Base-by-base conservation (phyloP, 2,888 invertebrate species). In the Nemotelus pantherinus region DNA sequence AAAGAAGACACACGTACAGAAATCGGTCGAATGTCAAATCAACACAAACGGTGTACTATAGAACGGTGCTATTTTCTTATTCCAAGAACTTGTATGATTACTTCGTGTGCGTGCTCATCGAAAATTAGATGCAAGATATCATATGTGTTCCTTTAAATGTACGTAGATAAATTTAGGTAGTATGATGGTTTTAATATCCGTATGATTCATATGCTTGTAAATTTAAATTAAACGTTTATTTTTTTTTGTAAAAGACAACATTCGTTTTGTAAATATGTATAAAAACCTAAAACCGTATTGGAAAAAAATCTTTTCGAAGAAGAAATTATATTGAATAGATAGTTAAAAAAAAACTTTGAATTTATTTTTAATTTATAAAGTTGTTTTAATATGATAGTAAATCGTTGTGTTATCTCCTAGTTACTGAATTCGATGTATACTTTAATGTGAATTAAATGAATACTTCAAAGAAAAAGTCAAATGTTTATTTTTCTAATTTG, bases 21-120 rank as follows among this genome's bases (percentile, higher is more conserved):
- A 44, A n/a, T 45, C 39, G 39, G 10, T 45, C 44, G 71, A 57
- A 55, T 39, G 67, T 48, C 4, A 39, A 67, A 2, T 25, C n/a
- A 67, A 45, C 10, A 55, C 10, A 63, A 58, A 79, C 71, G 63
- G 76, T 76, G 76, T 77, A 76, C 75, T 76, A 79, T 57, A 76
- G 57, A 55, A 79, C 63, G 79, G 79, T 79, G 79, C 79, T 79
- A 79, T 76, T 77, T 79, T 57, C 57, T 60, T 25, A 25, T 60
- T 55, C 50, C 57, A 71, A 71, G 71, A 25, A 25, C 25, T 25
- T 25, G 25, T 25, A 25, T 25, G 25, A 25, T 25, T 25, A 25
- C 25, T 25, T 25, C 25, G 25, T 25, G 25, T 25, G 25, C 25
- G 25, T 25, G 25, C 25, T 25, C 25, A 25, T 25, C 25, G 25